phyloP scores from a whole-genome alignment of 2,113 vertebrate genomes.

The Chrysemys picta region DNA sequence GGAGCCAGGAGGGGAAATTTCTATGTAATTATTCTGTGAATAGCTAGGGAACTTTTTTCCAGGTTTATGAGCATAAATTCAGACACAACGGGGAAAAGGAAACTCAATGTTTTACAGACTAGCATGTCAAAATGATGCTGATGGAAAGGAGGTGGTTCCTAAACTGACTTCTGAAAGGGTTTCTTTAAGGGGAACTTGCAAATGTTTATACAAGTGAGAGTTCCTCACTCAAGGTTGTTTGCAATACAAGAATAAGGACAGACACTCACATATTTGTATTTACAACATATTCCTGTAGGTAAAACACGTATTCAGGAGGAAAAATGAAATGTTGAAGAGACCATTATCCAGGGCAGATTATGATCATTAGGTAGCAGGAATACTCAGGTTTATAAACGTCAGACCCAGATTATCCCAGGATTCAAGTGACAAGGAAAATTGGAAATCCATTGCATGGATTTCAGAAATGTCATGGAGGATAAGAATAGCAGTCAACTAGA shows the following conservation, averaged over 20 bases:
- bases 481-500: background rate
- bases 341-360: background rate
- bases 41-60: background rate
- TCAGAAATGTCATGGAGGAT: background rate
- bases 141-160: background rate
- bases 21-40: background rate
- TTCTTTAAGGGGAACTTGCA: background rate
- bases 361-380: background rate
- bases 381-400: background rate
- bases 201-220: background rate
- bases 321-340: background rate
- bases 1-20: background rate
- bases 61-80: background rate
- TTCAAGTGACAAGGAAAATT: background rate
- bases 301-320: background rate
- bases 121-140: background rate
- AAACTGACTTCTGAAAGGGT: background rate
- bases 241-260: background rate
- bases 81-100: background rate
- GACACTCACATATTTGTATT: background rate
- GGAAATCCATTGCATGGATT: background rate
- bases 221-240: background rate
- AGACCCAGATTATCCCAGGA: background rate
- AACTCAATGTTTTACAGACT: background rate
- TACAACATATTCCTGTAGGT: background rate